Evolutionary conservation across 2,888 invertebrate species (phyloP).

Genomic region (Pollenia griseotomentosa): DNA sequence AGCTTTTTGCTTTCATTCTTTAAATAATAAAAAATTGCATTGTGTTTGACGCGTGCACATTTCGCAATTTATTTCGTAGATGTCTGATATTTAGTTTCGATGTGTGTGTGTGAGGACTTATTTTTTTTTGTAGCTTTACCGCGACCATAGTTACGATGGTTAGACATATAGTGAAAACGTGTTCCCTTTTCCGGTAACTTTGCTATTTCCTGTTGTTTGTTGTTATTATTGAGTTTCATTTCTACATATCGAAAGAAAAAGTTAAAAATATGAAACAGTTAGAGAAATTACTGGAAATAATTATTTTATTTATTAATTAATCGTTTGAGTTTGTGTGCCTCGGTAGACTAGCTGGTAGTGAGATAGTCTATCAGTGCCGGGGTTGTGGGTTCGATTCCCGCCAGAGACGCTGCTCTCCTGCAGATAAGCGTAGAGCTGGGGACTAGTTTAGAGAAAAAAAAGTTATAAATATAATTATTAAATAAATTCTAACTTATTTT

Average conservation of each 20-base stretch:
- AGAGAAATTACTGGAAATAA: background rate
- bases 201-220: constrained; percentile 67
- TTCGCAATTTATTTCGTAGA: constrained; percentile 42
- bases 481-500: too few species aligned
- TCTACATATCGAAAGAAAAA: background rate
- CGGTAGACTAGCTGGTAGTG: too few species aligned
- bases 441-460: too few species aligned
- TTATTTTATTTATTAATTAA: too few species aligned
- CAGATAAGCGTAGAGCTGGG: too few species aligned
- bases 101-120: background rate
- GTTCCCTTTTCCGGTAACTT: constrained; percentile 61
- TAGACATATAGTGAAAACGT: constrained; percentile 55
- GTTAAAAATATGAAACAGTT: constrained; percentile 20
- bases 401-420: too few species aligned
- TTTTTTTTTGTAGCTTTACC: constrained; percentile 35
- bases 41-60: constrained; percentile 72
- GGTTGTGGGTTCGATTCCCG: too few species aligned
- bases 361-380: too few species aligned
- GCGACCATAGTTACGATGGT: constrained; percentile 64
- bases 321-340: too few species aligned
- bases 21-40: constrained; percentile 61
- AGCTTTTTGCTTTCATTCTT: constrained; percentile 50
- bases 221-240: constrained; percentile 49
- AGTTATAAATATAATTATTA: too few species aligned
- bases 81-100: constrained; percentile 27